Percentiles rank a stretch among this genome's conserved stretches.
Conservation (phyloP, 2,113 vertebrate genomes). For the Sialia sialis region DNA sequence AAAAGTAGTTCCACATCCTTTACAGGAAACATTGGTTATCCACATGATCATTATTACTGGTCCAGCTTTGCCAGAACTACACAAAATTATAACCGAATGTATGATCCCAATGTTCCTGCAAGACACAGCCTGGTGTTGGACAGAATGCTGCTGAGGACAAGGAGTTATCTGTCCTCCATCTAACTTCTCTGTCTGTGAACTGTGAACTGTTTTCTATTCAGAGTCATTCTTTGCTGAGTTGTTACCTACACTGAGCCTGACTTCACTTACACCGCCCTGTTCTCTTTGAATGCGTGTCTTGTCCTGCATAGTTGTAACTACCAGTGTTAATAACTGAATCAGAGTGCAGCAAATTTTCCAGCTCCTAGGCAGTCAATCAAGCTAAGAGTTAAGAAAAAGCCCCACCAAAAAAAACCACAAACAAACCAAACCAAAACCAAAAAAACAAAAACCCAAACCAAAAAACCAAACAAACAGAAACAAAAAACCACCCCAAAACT, state of each 20-base stretch:
- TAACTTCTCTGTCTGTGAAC: neutral
- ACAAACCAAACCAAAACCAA: too few species aligned
- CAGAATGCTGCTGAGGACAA: fast-evolving
- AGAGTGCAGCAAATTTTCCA: neutral
- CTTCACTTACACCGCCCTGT: neutral
- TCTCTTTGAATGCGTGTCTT: neutral
- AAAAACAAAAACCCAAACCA: neutral
- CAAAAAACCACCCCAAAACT: neutral
- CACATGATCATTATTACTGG: neutral
- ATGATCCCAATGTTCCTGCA: fast-evolving
- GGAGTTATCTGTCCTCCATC: neutral
- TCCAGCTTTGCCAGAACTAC: neutral
- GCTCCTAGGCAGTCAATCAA: neutral
- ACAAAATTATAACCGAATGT: fast-evolving
- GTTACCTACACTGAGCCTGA: neutral
- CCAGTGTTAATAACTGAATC: neutral
- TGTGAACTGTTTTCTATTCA: neutral
- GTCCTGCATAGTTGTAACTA: neutral
- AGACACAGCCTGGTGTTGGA: fast-evolving
- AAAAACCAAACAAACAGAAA: neutral
- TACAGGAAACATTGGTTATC: neutral
- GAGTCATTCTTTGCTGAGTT: neutral
- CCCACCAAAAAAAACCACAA: neutral
- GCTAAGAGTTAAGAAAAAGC: neutral
- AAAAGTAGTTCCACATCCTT: neutral